phyloP scores from a whole-genome alignment of 2,797 vertebrate species.

The Pteronotus mesoamericanus region DNA sequence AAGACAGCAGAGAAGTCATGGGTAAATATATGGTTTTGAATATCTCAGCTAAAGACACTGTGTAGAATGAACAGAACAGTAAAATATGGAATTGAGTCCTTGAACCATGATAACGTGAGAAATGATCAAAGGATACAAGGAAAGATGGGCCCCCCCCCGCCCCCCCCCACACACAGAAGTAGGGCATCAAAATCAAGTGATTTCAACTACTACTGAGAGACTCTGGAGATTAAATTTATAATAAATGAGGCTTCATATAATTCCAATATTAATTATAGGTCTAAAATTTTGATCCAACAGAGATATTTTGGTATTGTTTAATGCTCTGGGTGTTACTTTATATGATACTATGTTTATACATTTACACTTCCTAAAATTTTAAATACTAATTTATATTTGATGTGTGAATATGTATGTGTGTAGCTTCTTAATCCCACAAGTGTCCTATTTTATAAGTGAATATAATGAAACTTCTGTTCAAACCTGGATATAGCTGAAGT shows the following conservation, averaged over 20 bases:
- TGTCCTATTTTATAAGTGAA: not conserved
- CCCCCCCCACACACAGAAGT: not conserved
- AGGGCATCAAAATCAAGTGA: not conserved
- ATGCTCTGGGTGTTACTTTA: not conserved
- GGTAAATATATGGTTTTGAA: not conserved
- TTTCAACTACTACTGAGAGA: not conserved
- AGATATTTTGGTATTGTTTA: not conserved
- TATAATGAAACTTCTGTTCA: not conserved
- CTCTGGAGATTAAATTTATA: not conserved
- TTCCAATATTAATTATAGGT: not conserved
- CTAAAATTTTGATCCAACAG: not conserved
- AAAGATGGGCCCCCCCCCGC: not conserved
- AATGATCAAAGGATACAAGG: not conserved
- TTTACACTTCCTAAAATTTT: not conserved
- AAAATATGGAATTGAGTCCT: not conserved
- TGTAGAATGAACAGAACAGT: not conserved
- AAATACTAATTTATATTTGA: not conserved
- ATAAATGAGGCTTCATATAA: not conserved
- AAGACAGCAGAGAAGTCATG: not conserved
- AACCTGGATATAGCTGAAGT: not conserved
- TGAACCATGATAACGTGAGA: not conserved
- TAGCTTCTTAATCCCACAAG: not conserved
- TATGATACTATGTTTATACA: not conserved
- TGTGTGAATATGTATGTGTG: not conserved
- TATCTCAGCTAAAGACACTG: not conserved